These are phyloP conservation scores for Cantharis flavilabris DNA, from an alignment of 2,888 invertebrate genomes.

Conservation along the genomic window DNA sequence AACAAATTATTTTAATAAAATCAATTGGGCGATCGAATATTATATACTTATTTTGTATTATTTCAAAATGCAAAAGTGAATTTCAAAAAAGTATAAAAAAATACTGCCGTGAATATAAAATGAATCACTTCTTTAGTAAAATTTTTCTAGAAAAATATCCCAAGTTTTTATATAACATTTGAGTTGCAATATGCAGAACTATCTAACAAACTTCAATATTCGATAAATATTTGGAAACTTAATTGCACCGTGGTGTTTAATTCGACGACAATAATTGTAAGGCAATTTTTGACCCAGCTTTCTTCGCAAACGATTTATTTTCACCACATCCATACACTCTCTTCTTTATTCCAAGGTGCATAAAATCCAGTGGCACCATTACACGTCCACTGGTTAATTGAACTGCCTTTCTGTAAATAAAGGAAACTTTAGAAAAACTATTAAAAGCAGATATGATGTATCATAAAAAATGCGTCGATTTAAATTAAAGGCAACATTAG, in stretches of 20 bases:
- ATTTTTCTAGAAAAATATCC: not conserved
- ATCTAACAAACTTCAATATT: not conserved
- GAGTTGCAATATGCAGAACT: not conserved
- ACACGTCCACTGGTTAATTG: constrained; percentile 50
- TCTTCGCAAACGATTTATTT: constrained; percentile 73
- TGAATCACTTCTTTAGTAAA: not conserved
- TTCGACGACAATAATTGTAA: constrained; percentile 57
- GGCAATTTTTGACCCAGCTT: constrained; percentile 80
- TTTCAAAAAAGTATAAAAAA: no score
- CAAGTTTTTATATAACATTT: not conserved
- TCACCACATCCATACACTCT: constrained; percentile 72
- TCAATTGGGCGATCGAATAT: no score
- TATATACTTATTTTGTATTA: no score
- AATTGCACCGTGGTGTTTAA: not conserved
- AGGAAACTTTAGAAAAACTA: not conserved
- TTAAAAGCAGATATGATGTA: no score
- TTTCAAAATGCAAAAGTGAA: no score
- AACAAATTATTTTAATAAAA: no score
- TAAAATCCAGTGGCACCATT: constrained; percentile 67
- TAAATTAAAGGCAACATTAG: no score
- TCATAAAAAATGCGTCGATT: no score
- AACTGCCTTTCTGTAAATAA: constrained; percentile 36
- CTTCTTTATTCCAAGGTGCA: constrained; percentile 61
- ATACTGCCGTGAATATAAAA: not conserved
- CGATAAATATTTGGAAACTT: not conserved